These are phyloP conservation scores for Tenthredo notha DNA, from an alignment of 2,888 invertebrate genomes.

Conservation along the genomic window DNA sequence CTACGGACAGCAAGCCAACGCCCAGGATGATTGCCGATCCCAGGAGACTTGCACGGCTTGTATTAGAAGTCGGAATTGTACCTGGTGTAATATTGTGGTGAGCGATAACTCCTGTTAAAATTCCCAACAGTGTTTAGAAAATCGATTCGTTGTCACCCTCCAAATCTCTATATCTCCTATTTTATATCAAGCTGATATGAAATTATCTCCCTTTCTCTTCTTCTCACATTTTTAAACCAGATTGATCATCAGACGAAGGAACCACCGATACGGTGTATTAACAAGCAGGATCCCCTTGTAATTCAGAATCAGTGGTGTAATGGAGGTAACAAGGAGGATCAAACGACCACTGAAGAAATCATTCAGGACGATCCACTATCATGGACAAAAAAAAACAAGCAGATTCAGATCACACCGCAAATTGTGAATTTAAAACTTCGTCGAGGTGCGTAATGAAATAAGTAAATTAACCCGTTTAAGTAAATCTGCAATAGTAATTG, in stretches of 20 bases:
- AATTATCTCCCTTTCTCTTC: neutral
- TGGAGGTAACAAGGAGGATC: neutral
- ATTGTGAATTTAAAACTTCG: neutral
- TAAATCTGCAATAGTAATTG: neutral
- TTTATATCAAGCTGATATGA: neutral
- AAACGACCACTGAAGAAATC: neutral
- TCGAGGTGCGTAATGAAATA: neutral
- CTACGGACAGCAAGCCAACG: neutral
- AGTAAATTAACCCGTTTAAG: neutral
- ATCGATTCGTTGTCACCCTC: neutral
- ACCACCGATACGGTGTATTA: neutral
- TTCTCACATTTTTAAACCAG: neutral
- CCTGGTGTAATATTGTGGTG: conserved; percentile 78
- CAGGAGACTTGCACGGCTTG: conserved; percentile 79
- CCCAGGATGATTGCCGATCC: neutral
- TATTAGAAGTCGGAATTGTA: conserved; percentile 78
- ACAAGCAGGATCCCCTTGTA: neutral
- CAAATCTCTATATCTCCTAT: neutral
- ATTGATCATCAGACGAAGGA: neutral
- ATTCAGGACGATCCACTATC: neutral
- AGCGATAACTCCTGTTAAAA: conserved; percentile 39
- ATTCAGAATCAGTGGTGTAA: neutral
- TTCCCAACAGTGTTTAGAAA: neutral
- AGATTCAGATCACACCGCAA: neutral
- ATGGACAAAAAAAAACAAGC: neutral